Evolutionary conservation across 2,113 vertebrate species (phyloP).

Genomic region (Buteo buteo): DNA sequence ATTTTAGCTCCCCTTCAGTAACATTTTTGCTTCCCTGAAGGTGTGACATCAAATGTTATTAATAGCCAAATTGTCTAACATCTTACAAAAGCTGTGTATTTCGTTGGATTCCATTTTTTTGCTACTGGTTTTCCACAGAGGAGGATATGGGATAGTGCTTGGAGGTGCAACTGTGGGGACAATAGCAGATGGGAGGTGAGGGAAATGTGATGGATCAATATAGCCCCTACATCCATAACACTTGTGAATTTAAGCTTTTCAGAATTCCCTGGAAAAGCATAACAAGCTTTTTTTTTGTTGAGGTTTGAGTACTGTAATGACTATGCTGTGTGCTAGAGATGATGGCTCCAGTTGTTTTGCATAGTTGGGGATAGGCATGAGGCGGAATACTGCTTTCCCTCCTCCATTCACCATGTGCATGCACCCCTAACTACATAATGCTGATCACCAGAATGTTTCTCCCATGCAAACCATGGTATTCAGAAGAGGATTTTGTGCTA

Average conservation of each 20-base stretch:
- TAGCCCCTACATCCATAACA: not conserved
- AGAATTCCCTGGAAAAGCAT: not conserved
- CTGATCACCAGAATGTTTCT: not conserved
- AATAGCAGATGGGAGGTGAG: not conserved
- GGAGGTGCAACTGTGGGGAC: fast-evolving
- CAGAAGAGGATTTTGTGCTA: not conserved
- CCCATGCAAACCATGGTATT: not conserved
- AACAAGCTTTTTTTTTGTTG: not conserved
- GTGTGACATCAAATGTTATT: not conserved
- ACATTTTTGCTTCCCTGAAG: not conserved
- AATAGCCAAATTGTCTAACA: not conserved
- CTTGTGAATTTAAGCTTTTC: not conserved
- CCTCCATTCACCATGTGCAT: not conserved
- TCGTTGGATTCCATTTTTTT: not conserved
- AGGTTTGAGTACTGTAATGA: not conserved
- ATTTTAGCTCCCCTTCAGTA: not conserved
- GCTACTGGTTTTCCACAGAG: not conserved
- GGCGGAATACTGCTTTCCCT: not conserved
- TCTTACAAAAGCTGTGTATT: not conserved
- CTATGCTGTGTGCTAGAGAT: not conserved
- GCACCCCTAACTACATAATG: not conserved
- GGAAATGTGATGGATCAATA: not conserved
- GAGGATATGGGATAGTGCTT: not conserved
- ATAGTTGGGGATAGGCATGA: not conserved
- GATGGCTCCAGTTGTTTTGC: not conserved